Percentiles rank a stretch among this genome's conserved stretches.
phyloP scores from a whole-genome alignment of 92 coral and sea anemone genomes.

The Epizoanthus ramosus region DNA sequence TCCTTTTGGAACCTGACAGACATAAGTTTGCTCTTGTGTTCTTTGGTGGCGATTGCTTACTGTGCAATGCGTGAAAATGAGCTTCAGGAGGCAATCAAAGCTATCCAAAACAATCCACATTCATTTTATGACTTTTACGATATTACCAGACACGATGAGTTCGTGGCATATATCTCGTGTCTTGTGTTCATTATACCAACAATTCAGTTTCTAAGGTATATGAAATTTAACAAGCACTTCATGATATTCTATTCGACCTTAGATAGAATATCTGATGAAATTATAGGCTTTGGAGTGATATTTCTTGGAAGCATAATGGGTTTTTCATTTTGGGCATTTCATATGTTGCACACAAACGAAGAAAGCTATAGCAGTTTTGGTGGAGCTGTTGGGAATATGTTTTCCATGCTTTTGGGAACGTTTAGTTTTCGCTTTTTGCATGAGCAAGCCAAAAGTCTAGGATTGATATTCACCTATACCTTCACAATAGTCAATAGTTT shows the following conservation, averaged over 20 bases:
- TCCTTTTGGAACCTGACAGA: slow-evolving; percentile 70
- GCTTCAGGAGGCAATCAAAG: slow-evolving; percentile 54
- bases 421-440: slow-evolving; percentile 51
- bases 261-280: slow-evolving; percentile 44
- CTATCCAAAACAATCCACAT: slow-evolving; percentile 53
- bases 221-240: slow-evolving; percentile 72
- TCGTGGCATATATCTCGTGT: slow-evolving; percentile 68
- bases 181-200: slow-evolving; percentile 56
- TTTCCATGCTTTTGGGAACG: slow-evolving; percentile 62
- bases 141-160: slow-evolving; percentile 63
- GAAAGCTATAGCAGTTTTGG: slow-evolving; percentile 58
- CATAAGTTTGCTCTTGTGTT: slow-evolving; percentile 50
- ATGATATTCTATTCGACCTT: slow-evolving; percentile 73
- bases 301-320: slow-evolving; percentile 54
- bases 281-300: slow-evolving; percentile 53
- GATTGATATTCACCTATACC: slow-evolving; percentile 60
- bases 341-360: slow-evolving; percentile 44
- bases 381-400: slow-evolving; percentile 51
- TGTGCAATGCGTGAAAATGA: slow-evolving; percentile 33
- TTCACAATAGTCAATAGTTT: slow-evolving; percentile 62
- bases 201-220: slow-evolving; percentile 62
- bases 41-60: slow-evolving; percentile 55
- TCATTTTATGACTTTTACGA: slow-evolving; percentile 60
- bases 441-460: slow-evolving; percentile 34
- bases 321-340: slow-evolving; percentile 59